phyloP scores from a whole-genome alignment of 2,888 invertebrate genomes.

The Hemaris fuciformis region DNA sequence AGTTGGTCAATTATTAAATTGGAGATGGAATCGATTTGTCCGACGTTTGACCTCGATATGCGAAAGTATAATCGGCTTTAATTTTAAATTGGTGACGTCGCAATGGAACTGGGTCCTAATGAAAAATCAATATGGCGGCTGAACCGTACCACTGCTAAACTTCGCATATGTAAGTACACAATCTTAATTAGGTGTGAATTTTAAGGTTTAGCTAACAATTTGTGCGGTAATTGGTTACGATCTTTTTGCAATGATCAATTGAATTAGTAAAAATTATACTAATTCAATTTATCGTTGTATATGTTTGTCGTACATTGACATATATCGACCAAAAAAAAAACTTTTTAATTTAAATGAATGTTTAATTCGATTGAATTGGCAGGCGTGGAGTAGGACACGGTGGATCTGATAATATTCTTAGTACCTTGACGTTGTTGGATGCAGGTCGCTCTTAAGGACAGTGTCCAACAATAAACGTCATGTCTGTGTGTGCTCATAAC shows the following conservation, averaged over 20 bases:
- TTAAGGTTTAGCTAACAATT: background rate
- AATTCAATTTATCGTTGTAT: too few relatives aligned
- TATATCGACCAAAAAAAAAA: too few relatives aligned
- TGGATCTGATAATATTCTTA: too few relatives aligned
- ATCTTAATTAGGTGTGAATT: background rate
- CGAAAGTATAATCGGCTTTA: constrained; percentile 27
- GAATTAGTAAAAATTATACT: too few relatives aligned
- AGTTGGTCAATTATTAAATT: constrained; percentile 10
- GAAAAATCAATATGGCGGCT: constrained; percentile 31
- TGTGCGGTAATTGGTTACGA: background rate
- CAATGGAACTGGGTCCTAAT: constrained; percentile 21
- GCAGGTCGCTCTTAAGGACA: too few relatives aligned
- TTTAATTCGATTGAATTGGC: too few relatives aligned
- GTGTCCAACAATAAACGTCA: too few relatives aligned
- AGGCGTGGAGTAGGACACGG: too few relatives aligned
- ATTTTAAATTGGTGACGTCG: constrained; percentile 32
- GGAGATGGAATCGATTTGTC: constrained; percentile 13
- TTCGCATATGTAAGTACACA: background rate
- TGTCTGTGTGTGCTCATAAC: too few relatives aligned
- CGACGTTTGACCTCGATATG: constrained; percentile 25
- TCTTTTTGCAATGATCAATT: background rate
- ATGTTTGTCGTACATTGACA: too few relatives aligned
- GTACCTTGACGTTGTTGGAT: too few relatives aligned
- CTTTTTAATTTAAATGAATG: too few relatives aligned
- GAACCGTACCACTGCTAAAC: background rate